phyloP scores from a whole-genome alignment of 2,888 invertebrate species.

The Lissocephala sabroskyi region DNA sequence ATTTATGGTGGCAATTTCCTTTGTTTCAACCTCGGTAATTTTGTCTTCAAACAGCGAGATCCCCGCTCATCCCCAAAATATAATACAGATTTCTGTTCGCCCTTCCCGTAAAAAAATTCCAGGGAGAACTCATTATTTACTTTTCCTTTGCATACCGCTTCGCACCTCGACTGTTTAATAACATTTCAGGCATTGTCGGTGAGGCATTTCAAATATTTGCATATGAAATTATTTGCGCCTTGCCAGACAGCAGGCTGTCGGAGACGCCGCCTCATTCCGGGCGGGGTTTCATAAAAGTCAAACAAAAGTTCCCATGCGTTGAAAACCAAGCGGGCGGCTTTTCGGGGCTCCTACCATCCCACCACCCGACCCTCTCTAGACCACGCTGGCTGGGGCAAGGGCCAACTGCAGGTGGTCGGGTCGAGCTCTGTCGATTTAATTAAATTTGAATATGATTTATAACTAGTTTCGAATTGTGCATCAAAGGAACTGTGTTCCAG shows the following conservation, averaged over 20 bases:
- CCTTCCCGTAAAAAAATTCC: no score
- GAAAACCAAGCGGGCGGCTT: background rate
- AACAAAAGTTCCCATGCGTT: slow-evolving; percentile 18
- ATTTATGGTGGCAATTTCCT: slow-evolving; percentile 45
- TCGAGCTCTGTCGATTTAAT: slow-evolving; percentile 48
- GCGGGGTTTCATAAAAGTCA: slow-evolving; percentile 15
- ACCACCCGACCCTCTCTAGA: no score
- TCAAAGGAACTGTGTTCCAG: slow-evolving; percentile 23
- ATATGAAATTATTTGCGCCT: slow-evolving; percentile 41
- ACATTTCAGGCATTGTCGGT: no score
- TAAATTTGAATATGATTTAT: slow-evolving; percentile 56
- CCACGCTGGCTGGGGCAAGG: no score
- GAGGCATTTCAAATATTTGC: slow-evolving; percentile 55
- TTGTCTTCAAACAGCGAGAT: no score
- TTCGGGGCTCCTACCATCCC: background rate
- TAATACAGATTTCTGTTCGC: no score
- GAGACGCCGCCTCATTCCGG: background rate
- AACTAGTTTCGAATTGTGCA: slow-evolving; percentile 30
- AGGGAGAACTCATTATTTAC: no score
- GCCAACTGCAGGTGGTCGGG: slow-evolving; percentile 16
- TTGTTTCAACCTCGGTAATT: no score
- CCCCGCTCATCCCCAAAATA: no score
- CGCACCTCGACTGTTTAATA: no score
- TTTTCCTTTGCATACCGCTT: no score
- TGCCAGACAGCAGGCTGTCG: background rate